Evolutionary conservation across 2,113 vertebrate species (phyloP).

Genomic region (Capra hircus): DNA sequence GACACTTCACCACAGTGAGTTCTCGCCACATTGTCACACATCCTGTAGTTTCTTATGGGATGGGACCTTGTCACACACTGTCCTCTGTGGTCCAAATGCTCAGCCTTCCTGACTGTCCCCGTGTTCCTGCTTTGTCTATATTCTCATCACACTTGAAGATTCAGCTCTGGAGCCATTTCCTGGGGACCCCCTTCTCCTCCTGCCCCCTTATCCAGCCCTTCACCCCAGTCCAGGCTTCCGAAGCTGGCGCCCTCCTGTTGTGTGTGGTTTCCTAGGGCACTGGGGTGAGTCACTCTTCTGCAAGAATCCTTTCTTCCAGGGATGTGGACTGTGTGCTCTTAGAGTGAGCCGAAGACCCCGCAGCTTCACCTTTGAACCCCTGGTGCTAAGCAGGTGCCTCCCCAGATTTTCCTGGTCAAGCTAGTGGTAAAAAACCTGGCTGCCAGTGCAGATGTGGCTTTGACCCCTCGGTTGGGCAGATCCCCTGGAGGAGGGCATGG

Average conservation of each 20-base stretch:
- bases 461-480: neutral
- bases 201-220: accelerated
- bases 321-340: accelerated
- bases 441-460: neutral
- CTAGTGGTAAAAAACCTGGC: neutral
- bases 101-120: accelerated
- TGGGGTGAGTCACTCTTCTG: accelerated
- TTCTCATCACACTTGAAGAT: neutral
- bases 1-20: accelerated
- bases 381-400: accelerated
- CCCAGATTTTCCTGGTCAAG: neutral
- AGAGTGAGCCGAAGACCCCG: accelerated
- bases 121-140: accelerated
- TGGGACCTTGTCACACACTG: accelerated
- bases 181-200: accelerated
- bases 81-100: neutral
- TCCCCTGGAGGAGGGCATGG: neutral
- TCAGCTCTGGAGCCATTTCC: neutral
- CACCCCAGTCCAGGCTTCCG: accelerated
- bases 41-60: accelerated
- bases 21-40: accelerated
- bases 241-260: neutral
- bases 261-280: accelerated
- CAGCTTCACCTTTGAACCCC: neutral
- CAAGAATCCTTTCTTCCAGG: accelerated